Conservation (phyloP, 2,113 vertebrate genomes). For the Lasiurus cinereus region DNA sequence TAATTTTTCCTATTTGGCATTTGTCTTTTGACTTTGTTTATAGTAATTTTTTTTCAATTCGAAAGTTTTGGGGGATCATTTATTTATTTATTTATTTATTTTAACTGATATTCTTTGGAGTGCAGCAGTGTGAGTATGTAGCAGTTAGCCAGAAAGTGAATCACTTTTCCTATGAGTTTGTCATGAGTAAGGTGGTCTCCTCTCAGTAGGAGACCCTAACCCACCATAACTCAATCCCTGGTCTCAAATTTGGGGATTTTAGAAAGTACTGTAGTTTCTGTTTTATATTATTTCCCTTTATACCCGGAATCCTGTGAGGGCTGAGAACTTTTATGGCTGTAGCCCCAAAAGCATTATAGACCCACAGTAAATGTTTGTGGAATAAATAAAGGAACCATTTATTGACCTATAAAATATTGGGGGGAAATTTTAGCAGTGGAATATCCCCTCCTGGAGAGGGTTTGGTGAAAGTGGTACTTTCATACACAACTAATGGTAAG, state of each 20-base stretch:
- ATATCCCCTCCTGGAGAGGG: background rate
- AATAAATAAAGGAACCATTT: constrained; percentile 3
- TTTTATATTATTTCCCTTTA: background rate
- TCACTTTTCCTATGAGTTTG: background rate
- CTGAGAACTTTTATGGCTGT: background rate
- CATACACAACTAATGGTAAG: background rate
- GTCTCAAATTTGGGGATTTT: background rate
- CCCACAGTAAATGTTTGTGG: constrained; percentile 17
- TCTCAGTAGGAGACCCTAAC: background rate
- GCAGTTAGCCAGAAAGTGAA: background rate
- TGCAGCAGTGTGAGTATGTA: background rate
- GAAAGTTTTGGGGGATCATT: background rate
- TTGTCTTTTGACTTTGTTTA: constrained; percentile 29
- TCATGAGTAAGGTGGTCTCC: background rate
- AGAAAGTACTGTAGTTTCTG: background rate
- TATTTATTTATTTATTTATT: background rate
- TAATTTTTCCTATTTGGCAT: background rate
- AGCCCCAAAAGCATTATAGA: background rate
- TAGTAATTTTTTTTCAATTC: constrained; percentile 17
- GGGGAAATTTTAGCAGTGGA: background rate
- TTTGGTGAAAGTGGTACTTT: constrained; percentile 30
- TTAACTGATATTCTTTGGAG: background rate
- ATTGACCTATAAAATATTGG: background rate
- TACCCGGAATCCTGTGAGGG: background rate
- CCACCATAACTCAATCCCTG: background rate